These are phyloP conservation scores for Apis laboriosa DNA, from an alignment of 1,140 invertebrate genomes.

Conservation along the genomic window DNA sequence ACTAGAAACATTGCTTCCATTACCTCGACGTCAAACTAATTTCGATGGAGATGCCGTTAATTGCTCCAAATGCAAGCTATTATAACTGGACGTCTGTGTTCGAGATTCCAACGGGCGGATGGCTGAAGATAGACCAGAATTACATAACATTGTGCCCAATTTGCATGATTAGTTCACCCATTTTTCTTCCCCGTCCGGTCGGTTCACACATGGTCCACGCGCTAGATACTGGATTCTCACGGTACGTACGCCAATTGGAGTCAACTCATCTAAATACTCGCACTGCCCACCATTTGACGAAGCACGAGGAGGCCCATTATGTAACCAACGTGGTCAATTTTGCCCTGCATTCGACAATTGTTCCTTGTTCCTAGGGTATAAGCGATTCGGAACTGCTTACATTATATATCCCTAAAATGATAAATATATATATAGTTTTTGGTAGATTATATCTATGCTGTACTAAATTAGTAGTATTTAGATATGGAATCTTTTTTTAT, in stretches of 20 bases:
- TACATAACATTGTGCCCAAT: slow-evolving; percentile 58
- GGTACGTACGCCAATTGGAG: slow-evolving; percentile 69
- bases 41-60: slow-evolving; percentile 2
- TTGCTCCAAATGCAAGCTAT: not conserved
- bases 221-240: slow-evolving; percentile 69
- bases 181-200: slow-evolving; percentile 48
- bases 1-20: not conserved
- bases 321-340: slow-evolving; percentile 63
- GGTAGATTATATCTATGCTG: not conserved
- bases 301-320: slow-evolving; percentile 55
- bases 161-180: slow-evolving; percentile 68
- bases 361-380: slow-evolving; percentile 28
- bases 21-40: not conserved
- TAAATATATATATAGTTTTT: not conserved
- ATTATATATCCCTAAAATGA: not conserved
- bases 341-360: slow-evolving; percentile 63
- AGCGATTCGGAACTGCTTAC: not conserved
- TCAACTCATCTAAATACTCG: slow-evolving; percentile 70
- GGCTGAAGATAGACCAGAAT: slow-evolving; percentile 48
- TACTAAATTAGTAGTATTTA: not conserved
- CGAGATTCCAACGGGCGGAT: not conserved
- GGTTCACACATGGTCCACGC: slow-evolving; percentile 54
- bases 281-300: slow-evolving; percentile 62
- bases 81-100: not conserved
- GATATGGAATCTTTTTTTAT: no score